A percentile compares a stretch with the other conserved stretches of the same genome.
These are phyloP conservation scores for Pituophis catenifer DNA, from an alignment of 2,113 vertebrate genomes.

Conservation along the genomic window DNA sequence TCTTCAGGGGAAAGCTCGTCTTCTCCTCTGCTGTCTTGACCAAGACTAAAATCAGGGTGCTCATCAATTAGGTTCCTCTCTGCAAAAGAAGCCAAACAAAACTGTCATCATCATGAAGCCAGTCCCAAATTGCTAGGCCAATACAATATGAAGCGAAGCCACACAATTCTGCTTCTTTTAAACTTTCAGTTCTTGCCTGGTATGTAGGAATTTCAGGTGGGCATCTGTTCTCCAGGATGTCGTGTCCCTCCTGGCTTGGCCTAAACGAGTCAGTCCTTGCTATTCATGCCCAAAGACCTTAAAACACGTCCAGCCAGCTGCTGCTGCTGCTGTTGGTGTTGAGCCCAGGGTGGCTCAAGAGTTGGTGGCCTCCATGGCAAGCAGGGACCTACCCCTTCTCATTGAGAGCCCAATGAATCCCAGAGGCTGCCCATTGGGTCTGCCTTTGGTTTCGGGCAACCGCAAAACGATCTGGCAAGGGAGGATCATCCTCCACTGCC, in stretches of 20 bases:
- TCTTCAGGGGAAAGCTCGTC: conserved; percentile 95
- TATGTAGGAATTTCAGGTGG: not conserved
- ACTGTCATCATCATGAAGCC: fast-evolving
- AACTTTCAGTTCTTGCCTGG: not conserved
- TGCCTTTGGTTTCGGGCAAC: not conserved
- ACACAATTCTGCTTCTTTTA: not conserved
- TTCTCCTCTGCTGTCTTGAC: conserved; percentile 82
- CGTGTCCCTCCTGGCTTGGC: not conserved
- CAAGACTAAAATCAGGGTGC: conserved; percentile 68
- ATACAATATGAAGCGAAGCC: not conserved
- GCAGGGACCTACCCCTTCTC: no score
- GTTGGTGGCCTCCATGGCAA: not conserved
- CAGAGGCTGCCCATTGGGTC: not conserved
- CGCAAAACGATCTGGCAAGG: not conserved
- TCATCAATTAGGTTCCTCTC: conserved; percentile 75
- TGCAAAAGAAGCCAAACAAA: conserved; percentile 45
- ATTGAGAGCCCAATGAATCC: not conserved
- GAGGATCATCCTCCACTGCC: not conserved
- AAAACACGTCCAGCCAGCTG: not conserved
- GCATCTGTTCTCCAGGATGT: not conserved
- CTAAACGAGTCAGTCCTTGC: not conserved
- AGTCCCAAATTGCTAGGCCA: not conserved
- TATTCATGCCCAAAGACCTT: not conserved
- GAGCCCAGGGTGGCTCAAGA: not conserved
- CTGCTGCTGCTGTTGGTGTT: no score